Evolutionary conservation across 2,797 vertebrate species (phyloP).

Genomic region (Trachurus trachurus): DNA sequence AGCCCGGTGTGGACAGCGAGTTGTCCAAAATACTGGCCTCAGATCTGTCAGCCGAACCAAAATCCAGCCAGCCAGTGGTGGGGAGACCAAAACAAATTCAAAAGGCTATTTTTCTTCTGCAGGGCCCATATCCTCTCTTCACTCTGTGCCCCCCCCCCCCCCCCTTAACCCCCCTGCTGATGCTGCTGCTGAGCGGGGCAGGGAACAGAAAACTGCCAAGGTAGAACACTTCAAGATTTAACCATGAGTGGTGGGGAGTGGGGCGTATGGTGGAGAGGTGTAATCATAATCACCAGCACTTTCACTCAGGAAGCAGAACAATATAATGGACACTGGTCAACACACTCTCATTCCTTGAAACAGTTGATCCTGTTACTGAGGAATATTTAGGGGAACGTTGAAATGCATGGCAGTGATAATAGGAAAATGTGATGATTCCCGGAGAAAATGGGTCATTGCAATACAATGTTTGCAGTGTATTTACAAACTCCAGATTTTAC

Average conservation of each 20-base stretch:
- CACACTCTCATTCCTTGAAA: constrained; percentile 18
- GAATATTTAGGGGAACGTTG: constrained; percentile 20
- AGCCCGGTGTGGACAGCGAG: constrained; percentile 21
- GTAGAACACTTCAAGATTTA: constrained; percentile 49
- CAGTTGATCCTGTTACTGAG: constrained; percentile 10
- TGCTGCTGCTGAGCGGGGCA: constrained; percentile 55
- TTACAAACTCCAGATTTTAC: constrained; percentile 12
- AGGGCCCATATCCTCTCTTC: constrained; percentile 62
- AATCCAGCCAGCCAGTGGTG: constrained; percentile 17
- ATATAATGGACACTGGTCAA: constrained; percentile 30
- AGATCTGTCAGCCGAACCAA: constrained; percentile 57
- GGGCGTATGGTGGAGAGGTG: constrained; percentile 5
- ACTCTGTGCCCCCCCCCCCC: constrained; percentile 47
- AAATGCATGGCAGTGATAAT: constrained; percentile 12
- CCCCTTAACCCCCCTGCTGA: constrained; percentile 34
- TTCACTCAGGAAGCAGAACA: constrained; percentile 27
- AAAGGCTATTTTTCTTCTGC: constrained; percentile 68
- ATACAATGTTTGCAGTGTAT: constrained; percentile 8
- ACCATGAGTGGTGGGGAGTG: constrained; percentile 30
- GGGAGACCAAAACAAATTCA: constrained; percentile 78
- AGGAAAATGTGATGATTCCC: constrained; percentile 3
- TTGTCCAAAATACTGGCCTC: constrained; percentile 57
- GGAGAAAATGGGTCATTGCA: constrained; percentile 25
- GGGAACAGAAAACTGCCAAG: constrained; percentile 53
- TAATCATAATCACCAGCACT: constrained; percentile 30